These are phyloP conservation scores for Microtus oregoni DNA, from an alignment of 2,113 vertebrate species.

Conservation along the genomic window DNA sequence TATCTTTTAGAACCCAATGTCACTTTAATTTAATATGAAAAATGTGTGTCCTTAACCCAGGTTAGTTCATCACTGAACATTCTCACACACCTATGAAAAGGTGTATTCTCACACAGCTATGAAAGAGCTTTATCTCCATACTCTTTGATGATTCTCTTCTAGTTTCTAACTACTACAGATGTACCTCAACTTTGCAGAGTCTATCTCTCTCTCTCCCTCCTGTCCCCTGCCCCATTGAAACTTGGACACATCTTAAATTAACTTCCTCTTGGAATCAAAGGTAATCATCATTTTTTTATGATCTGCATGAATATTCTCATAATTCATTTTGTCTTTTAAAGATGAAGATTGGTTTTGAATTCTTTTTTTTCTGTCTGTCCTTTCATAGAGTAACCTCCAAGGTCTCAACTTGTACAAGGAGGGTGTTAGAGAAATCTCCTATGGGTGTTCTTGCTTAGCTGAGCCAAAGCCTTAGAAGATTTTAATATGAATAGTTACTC, in stretches of 20 bases:
- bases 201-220: not conserved
- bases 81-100: not conserved
- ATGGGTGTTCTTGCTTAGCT: not conserved
- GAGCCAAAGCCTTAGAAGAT: not conserved
- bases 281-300: slow-evolving; percentile 72
- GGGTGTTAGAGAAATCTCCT: not conserved
- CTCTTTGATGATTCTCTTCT: not conserved
- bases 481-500: accelerated
- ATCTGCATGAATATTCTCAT: slow-evolving; percentile 49
- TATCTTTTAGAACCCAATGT: slow-evolving; percentile 13
- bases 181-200: slow-evolving; percentile 53
- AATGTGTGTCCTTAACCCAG: slow-evolving; percentile 20
- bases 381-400: slow-evolving; percentile 23
- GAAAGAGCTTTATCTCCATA: slow-evolving; percentile 20
- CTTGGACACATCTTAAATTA: slow-evolving; percentile 69
- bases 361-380: slow-evolving; percentile 19
- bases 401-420: not conserved
- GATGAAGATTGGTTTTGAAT: slow-evolving; percentile 60
- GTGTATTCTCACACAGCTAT: no score
- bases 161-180: slow-evolving; percentile 52
- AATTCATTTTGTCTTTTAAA: slow-evolving; percentile 59
- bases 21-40: slow-evolving; percentile 58
- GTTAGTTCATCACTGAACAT: slow-evolving; percentile 49
- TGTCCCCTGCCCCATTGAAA: not conserved
- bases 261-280: slow-evolving; percentile 73